Base-by-base conservation (phyloP, 2,113 vertebrate genomes). In the Podarcis raffonei region DNA sequence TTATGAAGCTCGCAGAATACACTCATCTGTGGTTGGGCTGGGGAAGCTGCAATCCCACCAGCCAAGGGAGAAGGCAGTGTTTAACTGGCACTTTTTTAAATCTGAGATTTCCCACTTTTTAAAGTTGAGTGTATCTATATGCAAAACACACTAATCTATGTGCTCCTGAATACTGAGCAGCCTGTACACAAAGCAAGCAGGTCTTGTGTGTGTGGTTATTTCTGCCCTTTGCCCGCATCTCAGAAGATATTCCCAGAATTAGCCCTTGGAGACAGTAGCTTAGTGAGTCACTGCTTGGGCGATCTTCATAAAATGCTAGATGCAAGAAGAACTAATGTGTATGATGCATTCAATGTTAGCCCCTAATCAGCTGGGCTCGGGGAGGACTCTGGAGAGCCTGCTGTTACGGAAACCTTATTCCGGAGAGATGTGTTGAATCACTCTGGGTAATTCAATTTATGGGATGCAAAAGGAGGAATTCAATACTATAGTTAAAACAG, bases 1-100 rank as follows among this genome's bases (percentile, higher is more conserved):
- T 93, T 90, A 90, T 48, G 85, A 91, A 89, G 79, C 72, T 93
- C 77, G 85, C 79, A 71, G 79, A 83, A 80, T 83, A 53, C 69
- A n/a, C n/a, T 87, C n/a, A 53, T 84, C 37, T 90, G 59, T 68
- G 42, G 62, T 90, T 74, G 39, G 53, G 35, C 35, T 88, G 80
- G 42, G 78, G 80, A 57, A 57, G 80, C 62, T 87, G 90, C 25
- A 71, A 35, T 69, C 30, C 82, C 25, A 65, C 78, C 84, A 88
- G 85, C 81, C 39, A 81, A 89, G 87, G 57, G 83, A 90, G 90
- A 77, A 59, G 23, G 25, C 12, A 0, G 15, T 76, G 20, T 86
- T 93, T 85, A 90, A 71, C 83, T 18, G 42, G 37, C 22, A 69
- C 87, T n/a, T 87, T 88, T 84, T 85, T 1, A 53, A 79, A 83